Evolutionary conservation across 2,797 vertebrate species (phyloP), one percentile per base, ranked within the genome.

Genomic region (Microchirus variegatus): DNA sequence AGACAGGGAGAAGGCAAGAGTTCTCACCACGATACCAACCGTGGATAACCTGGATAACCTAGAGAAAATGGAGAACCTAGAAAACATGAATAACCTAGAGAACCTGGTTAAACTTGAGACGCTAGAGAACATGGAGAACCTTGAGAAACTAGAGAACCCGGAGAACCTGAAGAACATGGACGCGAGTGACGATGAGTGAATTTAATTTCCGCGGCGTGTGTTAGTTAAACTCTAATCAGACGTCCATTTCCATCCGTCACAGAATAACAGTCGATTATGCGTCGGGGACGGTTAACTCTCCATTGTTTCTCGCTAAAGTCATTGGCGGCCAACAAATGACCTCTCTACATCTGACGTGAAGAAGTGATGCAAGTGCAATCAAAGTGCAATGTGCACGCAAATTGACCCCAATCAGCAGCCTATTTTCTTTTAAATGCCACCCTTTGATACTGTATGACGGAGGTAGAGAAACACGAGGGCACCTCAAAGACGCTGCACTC

Each of bases 351-450:
- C 63, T 69, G 74, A 69, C 44, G 26, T 67, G 75, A 22, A 22
- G 75, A 22, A 22, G 22, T 22, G 63, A 68, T 50, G 69, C 44
- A 11, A 66, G 76, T 11, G 70, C 86, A 89, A 87, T 87, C 86
- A 89, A 78, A 86, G 59, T 46, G 63, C 63, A 73, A 68, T 17
- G 22, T 26, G 63, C 53, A 51, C 41, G 19, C 78, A 77, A 75
- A 85, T 83, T 67, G 78, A 78, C 81, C 82, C 81, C 87, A 89
- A 84, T 86, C 86, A 88, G 75, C 51, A 16, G 14, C 56, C 61
- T 69, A 22, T 75, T 79, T 83, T 42, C 41, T 15, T 14, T 50
- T 54, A 59, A 79, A 77, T 14, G 77, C 59, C 59, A 44, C 55
- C 69, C 31, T 22, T 67, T 46, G 68, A 61, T 67, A 0, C 7